Base-by-base conservation (phyloP, 2,113 vertebrate species). In the Cephalopholis sonnerati region DNA sequence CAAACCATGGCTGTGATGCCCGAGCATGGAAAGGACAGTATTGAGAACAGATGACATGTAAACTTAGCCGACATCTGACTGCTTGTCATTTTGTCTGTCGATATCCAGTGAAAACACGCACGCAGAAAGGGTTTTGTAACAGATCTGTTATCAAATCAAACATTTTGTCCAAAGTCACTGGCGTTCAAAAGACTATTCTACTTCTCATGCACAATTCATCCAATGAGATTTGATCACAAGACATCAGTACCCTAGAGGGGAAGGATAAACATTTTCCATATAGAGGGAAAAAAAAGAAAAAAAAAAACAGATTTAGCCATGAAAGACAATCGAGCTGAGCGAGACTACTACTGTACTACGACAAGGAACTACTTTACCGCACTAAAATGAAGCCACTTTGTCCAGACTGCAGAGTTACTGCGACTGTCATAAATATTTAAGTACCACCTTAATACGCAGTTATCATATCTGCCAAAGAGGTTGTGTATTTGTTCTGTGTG, bases 11-110 rank as follows among this genome's bases (percentile, higher is more conserved):
- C 53, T 55, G 16, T 17, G 16, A 62, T 41, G 32, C 15, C 48
- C 0, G 18, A 32, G 64, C 44, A 24, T 13, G 27, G 8, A 8
- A 25, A 68, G 57, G 25, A 27, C 12, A 70, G 36, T 64, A 64
- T 53, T 59, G n/a, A 77, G 44, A 77, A n/a, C 27, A 2, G 66
- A 78, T 17, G 4, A 67, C 57, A 24, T 50, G 53, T 74, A 82
- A 77, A 79, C 53, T 53, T 32, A 41, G 36, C 9, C 59, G 69
- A 87, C 78, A 78, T 75, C 50, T 53, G 63, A 72, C 55, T 22
- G 51, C 3, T 25, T 20, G 6, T 55, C n/a, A 32, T 74, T 32
- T 70, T 78, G 57, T 81, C n/a, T 1, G 16, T 73, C 46, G 51
- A 32, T 53, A n/a, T 67, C 32, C 39, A 76, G 29, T 25, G 25